phyloP scores from a whole-genome alignment of 2,888 invertebrate genomes.

The Parelbella ahira region DNA sequence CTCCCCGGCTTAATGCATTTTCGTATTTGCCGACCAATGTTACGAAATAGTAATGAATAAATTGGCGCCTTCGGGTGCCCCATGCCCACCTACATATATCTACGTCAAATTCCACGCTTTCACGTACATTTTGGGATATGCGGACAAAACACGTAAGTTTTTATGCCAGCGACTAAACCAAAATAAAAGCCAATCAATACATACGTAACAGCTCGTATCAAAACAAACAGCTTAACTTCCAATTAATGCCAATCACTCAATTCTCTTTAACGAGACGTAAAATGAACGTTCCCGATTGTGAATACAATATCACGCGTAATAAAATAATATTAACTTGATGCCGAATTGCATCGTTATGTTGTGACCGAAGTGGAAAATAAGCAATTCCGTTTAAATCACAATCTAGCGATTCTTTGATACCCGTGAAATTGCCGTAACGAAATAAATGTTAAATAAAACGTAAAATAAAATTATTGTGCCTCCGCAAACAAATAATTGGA shows the following conservation, averaged over 20 bases:
- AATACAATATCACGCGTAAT: slow-evolving; percentile 70
- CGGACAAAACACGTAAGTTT: too few species aligned
- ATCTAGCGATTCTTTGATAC: slow-evolving; percentile 78
- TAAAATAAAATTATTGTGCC: slow-evolving; percentile 80
- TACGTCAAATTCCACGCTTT: too few species aligned
- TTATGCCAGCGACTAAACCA: too few species aligned
- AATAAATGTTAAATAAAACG: slow-evolving; percentile 81
- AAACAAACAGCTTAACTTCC: slow-evolving; percentile 17
- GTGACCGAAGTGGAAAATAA: slow-evolving; percentile 76
- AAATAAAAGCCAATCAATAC: too few species aligned
- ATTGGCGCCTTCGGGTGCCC: too few species aligned
- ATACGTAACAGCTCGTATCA: slow-evolving; percentile 12
- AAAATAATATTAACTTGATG: slow-evolving; percentile 70
- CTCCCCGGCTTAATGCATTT: slow-evolving; percentile 27
- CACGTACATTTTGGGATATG: too few species aligned
- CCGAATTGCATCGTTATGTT: slow-evolving; percentile 55
- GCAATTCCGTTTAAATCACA: slow-evolving; percentile 78
- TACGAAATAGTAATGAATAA: slow-evolving; percentile 15
- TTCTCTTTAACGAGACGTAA: slow-evolving; percentile 18
- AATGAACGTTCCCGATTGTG: slow-evolving; percentile 24
- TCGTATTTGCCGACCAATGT: slow-evolving; percentile 10
- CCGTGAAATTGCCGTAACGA: slow-evolving; percentile 80
- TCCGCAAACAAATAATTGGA: slow-evolving; percentile 80
- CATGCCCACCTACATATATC: too few species aligned
- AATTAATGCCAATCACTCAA: slow-evolving; percentile 15